Conservation (phyloP, 2,888 invertebrate species). For the Ochropacha duplaris region DNA sequence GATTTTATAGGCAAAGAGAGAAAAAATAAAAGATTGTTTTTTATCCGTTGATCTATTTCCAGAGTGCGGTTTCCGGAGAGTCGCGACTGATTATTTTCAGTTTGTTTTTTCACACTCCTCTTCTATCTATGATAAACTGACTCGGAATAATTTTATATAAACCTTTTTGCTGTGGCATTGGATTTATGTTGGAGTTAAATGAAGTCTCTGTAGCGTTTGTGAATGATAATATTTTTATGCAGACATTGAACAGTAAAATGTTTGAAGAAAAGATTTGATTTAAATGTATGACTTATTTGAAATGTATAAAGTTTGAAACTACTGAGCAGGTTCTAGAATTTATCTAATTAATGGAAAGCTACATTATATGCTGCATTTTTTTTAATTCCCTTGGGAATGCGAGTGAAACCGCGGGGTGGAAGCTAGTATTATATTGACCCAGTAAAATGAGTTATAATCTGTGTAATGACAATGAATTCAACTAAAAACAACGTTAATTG, state of each 20-base stretch:
- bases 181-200: neutral
- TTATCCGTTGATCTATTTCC: constrained; percentile 34
- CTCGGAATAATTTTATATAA: neutral
- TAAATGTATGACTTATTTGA: too few relatives aligned
- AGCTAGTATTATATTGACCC: too few relatives aligned
- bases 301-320: too few relatives aligned
- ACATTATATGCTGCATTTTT: too few relatives aligned
- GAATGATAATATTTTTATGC: neutral
- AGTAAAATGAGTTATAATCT: too few relatives aligned
- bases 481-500: neutral
- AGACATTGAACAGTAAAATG: too few relatives aligned
- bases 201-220: neutral
- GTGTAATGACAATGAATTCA: neutral
- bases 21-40: constrained; percentile 1
- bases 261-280: too few relatives aligned
- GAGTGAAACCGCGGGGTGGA: too few relatives aligned
- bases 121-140: constrained; percentile 5
- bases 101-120: constrained; percentile 42
- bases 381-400: too few relatives aligned
- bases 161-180: neutral
- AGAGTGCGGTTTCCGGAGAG: constrained; percentile 45
- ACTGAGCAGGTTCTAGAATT: too few relatives aligned
- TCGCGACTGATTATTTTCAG: constrained; percentile 47
- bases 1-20: neutral
- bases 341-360: too few relatives aligned